Conservation (phyloP, 2,113 vertebrate species). For the Archilochus colubris region DNA sequence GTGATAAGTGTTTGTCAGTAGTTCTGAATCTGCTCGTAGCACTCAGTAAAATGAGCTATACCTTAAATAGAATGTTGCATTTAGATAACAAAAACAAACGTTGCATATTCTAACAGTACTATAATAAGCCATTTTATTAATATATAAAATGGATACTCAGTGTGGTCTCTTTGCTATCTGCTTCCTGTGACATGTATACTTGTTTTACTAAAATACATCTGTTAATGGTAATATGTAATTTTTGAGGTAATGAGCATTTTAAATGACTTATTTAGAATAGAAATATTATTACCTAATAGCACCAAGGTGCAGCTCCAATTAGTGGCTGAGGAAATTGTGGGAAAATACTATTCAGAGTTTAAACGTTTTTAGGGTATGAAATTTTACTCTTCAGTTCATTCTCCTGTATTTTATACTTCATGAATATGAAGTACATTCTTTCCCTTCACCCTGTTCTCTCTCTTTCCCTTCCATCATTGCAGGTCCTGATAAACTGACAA, state of each 20-base stretch:
- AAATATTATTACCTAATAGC: background rate
- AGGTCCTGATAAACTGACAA: background rate
- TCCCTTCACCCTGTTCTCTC: background rate
- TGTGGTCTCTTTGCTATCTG: background rate
- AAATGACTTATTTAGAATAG: background rate
- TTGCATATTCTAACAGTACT: background rate
- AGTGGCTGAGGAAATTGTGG: background rate
- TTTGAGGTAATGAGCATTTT: background rate
- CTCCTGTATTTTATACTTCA: background rate
- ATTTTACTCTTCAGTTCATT: background rate
- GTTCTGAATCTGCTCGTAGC: background rate
- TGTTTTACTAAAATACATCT: background rate
- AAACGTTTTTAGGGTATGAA: background rate
- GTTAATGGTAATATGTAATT: background rate
- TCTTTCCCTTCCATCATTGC: background rate
- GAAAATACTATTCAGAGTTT: background rate
- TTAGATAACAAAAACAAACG: background rate
- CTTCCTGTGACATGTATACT: background rate
- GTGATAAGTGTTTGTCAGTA: background rate
- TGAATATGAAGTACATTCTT: background rate
- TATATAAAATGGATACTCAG: background rate
- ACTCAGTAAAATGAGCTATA: background rate
- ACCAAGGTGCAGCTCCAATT: background rate
- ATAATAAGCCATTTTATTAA: conserved; percentile 9
- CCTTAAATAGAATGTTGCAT: background rate